Evolutionary conservation across 2,113 vertebrate genomes (phyloP), one percentile per base, ranked within the genome.

Genomic region (Labeo rohita): DNA sequence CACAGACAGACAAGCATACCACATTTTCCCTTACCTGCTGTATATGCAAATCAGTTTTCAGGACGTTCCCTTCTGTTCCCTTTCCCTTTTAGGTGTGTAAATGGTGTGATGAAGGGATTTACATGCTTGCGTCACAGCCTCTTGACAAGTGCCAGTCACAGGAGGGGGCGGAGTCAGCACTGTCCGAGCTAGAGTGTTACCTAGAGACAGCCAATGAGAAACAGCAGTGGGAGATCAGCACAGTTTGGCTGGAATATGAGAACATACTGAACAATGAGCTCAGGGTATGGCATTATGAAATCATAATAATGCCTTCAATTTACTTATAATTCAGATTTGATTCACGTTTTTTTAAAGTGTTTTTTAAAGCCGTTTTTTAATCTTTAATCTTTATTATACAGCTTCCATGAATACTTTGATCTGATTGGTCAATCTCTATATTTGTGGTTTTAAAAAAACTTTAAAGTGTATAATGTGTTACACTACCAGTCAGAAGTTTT

Each of bases 141-240:
- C 97, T 99, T 76, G 98, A 99, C 94, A 99, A 98, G 88, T 99
- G 97, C 92, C 97, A 99, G 88, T 98, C 98, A 70, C 98, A 99
- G 56, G 98, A 99, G 23, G 98, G 98, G 7, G 98, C 98, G 0
- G 97, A 99, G 94, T 94, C 97, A 0, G 98, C 98, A 0, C 93
- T 99, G 72, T 96, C 96, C 89, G 98, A 99, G 88, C 96, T 99
- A 0, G 97, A 99, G 95, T 95, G 92, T 79, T 98, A 98, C 90
- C 89, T 99, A 91, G 98, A 98, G 18, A 95, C 94, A 0, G 94
- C 95, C 0, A 90, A 91, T 1, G 94, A 95, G 84, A 94, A 95
- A 86, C 96, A 94, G 89, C 94, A 98, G 88, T 95, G 94, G 28
- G 97, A 98, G 83, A 89, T 95, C 45, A 88, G 82, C 73, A 90